Evolutionary conservation across 2,888 invertebrate genomes (phyloP), one percentile per base, ranked within the genome.

Genomic region (Bruchidius siliquastri): DNA sequence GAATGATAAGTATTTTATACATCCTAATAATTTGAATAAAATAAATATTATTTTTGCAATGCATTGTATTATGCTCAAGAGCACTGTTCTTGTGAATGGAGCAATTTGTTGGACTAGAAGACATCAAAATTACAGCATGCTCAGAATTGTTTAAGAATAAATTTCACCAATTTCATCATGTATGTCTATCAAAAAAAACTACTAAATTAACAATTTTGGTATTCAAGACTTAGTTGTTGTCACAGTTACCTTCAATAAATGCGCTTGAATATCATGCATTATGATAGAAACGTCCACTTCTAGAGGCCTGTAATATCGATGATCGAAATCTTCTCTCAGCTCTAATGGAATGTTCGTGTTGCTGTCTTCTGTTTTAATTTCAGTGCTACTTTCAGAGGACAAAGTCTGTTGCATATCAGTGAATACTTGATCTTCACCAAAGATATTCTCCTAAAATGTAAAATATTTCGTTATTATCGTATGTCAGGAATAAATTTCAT

Each of bases 201-300:
- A n/a, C n/a, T n/a, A n/a, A n/a, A n/a, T n/a, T n/a, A n/a, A n/a
- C n/a, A n/a, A n/a, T n/a, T 26, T 26, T 26, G 26, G 3, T 26
- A 26, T 26, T 8, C 26, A 4, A 26, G 8, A 26, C 8, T 2
- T 26, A 26, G 26, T 26, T 26, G 8, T 8, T 26, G 26, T 49
- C 20, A 71, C 6, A 18, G 20, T 73, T 81, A 91, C 91, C 87
- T 96, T 96, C 8, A 96, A 90, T 75, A 98, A 88, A 88, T 99
- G 98, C 0, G 94, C 98, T 84, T 98, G 97, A 79, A 99, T 94
- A 83, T 99, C 98, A 85, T 98, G 97, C 84, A 99, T 92, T 20
- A 96, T 96, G 30, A 98, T 92, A 0, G 96, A 96, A 0, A 98
- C 96, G 21, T 94, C 93, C 0, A 98, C 97, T 80, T 96, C 94